These are phyloP conservation scores for Girardinus metallicus DNA, from an alignment of 2,797 vertebrate species.

Conservation along the genomic window DNA sequence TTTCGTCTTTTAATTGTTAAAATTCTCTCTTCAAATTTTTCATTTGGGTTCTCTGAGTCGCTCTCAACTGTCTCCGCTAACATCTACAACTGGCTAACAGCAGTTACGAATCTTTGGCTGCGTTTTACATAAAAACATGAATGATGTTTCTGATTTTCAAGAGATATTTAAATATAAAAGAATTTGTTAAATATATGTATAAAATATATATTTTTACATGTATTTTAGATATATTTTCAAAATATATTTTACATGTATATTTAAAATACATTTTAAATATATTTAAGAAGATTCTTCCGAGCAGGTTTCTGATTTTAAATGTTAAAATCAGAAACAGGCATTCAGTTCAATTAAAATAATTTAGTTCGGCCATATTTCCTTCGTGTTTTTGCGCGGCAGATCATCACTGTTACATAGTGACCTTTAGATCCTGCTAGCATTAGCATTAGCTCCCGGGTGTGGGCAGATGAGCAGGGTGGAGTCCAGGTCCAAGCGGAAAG, in stretches of 20 bases:
- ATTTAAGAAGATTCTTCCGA: too few relatives aligned
- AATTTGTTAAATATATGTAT: not conserved
- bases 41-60: not conserved
- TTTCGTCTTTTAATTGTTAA: not conserved
- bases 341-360: not conserved
- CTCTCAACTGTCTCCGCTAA: not conserved
- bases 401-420: not conserved
- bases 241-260: too few relatives aligned
- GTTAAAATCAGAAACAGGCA: not conserved
- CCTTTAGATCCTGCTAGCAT: slow-evolving; percentile 24
- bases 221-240: not conserved
- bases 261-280: too few relatives aligned
- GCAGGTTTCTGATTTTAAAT: not conserved
- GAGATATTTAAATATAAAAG: not conserved
- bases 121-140: not conserved
- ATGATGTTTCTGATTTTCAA: not conserved
- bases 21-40: not conserved
- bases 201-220: not conserved
- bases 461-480: slow-evolving; percentile 75
- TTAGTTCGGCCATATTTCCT: not conserved
- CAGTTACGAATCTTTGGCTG: not conserved
- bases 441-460: slow-evolving; percentile 19
- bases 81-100: not conserved
- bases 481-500: slow-evolving; percentile 80
- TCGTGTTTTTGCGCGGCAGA: not conserved